phyloP scores from a whole-genome alignment of 2,888 invertebrate genomes.

The Geophilus truncorum region DNA sequence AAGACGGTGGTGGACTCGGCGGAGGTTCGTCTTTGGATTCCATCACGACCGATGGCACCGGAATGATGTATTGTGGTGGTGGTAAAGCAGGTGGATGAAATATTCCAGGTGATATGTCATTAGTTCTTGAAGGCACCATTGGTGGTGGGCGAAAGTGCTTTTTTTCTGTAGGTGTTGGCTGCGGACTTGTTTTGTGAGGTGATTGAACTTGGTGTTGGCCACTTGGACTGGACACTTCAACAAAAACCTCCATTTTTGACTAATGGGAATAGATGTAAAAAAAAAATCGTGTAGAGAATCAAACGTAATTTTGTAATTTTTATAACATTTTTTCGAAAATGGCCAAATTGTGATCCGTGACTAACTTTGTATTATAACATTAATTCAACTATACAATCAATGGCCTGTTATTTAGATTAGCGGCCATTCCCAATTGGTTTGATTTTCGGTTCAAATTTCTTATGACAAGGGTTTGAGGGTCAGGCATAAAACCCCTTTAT shows the following conservation, averaged over 20 bases:
- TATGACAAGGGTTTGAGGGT: too few relatives aligned
- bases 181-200: neutral
- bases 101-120: neutral
- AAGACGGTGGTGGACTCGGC: neutral
- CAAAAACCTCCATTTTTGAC: slow-evolving; percentile 35
- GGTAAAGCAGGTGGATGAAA: neutral
- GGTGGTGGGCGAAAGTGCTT: slow-evolving; percentile 39
- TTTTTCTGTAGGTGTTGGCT: slow-evolving; percentile 41
- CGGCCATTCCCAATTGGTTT: too few relatives aligned
- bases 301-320: too few relatives aligned
- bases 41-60: neutral
- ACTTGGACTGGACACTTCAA: slow-evolving; percentile 30
- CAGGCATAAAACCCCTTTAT: too few relatives aligned
- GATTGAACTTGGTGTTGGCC: neutral
- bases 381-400: too few relatives aligned
- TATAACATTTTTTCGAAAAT: too few relatives aligned
- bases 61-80: neutral
- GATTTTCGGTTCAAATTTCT: too few relatives aligned
- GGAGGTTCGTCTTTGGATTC: neutral
- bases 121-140: slow-evolving; percentile 35
- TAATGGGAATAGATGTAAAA: too few relatives aligned
- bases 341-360: too few relatives aligned
- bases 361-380: too few relatives aligned
- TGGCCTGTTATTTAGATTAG: too few relatives aligned
- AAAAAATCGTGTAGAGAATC: too few relatives aligned